These are phyloP conservation scores for Panthera leo DNA, from an alignment of 2,113 vertebrate species.

Conservation along the genomic window DNA sequence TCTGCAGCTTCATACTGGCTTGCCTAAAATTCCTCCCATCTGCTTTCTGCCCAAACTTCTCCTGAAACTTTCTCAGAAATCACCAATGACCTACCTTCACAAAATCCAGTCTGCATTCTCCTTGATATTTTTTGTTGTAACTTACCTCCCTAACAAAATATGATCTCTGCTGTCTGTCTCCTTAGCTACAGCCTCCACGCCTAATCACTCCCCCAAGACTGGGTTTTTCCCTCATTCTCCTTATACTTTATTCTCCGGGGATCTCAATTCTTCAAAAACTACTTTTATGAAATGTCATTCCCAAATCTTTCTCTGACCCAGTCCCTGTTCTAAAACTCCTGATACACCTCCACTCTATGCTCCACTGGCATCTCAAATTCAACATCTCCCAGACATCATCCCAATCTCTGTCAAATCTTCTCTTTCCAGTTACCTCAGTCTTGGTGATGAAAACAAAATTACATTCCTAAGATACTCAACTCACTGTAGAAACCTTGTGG, in stretches of 20 bases:
- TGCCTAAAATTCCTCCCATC: not conserved
- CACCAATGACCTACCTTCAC: not conserved
- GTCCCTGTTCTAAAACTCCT: not conserved
- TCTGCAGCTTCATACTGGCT: not conserved
- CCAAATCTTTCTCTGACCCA: not conserved
- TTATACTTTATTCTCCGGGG: not conserved
- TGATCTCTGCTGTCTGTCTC: not conserved
- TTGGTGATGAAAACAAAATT: not conserved
- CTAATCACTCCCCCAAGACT: not conserved
- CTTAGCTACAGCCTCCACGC: not conserved
- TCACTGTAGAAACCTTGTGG: not conserved
- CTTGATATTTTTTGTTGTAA: not conserved
- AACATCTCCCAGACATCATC: not conserved
- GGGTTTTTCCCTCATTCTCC: not conserved
- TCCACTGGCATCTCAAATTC: not conserved
- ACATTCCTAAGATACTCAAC: not conserved
- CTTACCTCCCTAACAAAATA: not conserved
- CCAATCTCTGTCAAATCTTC: not conserved
- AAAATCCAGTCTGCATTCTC: not conserved
- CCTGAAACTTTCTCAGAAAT: not conserved
- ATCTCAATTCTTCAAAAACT: not conserved
- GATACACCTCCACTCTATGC: not conserved
- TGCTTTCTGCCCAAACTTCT: not conserved
- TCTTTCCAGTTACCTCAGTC: not conserved
- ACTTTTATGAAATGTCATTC: not conserved